Percentiles rank a stretch among this genome's conserved stretches.
Evolutionary conservation across 2,888 invertebrate genomes (phyloP).

Genomic region (Mythimna pallens): DNA sequence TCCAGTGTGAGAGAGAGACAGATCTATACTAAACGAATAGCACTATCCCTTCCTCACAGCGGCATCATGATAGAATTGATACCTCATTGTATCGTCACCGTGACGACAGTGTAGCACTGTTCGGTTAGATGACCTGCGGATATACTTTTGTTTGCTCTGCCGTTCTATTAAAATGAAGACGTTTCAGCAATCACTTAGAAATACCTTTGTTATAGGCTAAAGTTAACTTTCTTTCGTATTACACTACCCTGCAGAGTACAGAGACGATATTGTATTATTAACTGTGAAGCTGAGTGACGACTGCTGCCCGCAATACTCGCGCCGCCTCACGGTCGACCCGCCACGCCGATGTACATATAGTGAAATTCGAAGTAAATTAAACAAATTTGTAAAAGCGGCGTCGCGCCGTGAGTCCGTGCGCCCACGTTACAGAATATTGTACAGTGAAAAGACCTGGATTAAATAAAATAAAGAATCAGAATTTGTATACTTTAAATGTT

Average conservation of each 20-base stretch:
- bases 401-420: conserved; percentile 68
- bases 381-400: conserved; percentile 64
- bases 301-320: conserved; percentile 53
- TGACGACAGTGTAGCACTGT: conserved; percentile 37
- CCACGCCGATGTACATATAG: conserved; percentile 80
- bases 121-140: conserved; percentile 34
- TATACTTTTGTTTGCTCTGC: conserved; percentile 39
- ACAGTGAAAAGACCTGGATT: conserved; percentile 78
- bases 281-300: conserved; percentile 52
- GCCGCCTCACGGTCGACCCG: conserved; percentile 69
- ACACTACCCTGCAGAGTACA: conserved; percentile 40
- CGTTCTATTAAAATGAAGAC: conserved; percentile 22
- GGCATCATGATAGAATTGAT: background rate
- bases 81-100: conserved; percentile 20
- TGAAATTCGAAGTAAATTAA: conserved; percentile 73
- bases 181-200: conserved; percentile 32
- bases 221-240: conserved; percentile 33
- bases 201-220: conserved; percentile 45
- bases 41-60: background rate
- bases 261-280: conserved; percentile 51
- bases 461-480: conserved; percentile 85
- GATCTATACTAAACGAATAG: background rate
- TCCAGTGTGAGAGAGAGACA: background rate
- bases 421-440: conserved; percentile 70
- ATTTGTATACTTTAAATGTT: conserved; percentile 83